phyloP scores from a whole-genome alignment of 2,888 invertebrate genomes.

The Dascillus cervinus region DNA sequence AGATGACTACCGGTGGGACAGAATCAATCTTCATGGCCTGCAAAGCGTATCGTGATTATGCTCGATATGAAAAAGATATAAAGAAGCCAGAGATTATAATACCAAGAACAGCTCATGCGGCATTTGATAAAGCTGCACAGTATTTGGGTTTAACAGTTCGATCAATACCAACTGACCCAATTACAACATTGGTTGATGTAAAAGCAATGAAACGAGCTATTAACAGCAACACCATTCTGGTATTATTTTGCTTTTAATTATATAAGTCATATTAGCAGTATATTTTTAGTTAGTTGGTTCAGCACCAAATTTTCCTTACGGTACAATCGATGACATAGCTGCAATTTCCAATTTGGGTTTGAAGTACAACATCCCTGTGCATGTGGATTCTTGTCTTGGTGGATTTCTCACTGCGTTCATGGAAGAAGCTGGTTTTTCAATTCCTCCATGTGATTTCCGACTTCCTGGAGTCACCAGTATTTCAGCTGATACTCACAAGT shows the following conservation, averaged over 20 bases:
- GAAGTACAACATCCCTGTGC: conserved; percentile 83
- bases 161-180: conserved; percentile 68
- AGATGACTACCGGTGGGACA: conserved; percentile 97
- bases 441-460: conserved; percentile 82
- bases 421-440: conserved; percentile 71
- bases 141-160: conserved; percentile 75
- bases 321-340: conserved; percentile 88
- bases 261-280: too few relatives aligned
- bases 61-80: conserved; percentile 65
- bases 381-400: conserved; percentile 96
- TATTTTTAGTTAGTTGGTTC: conserved; percentile 81
- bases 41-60: conserved; percentile 90
- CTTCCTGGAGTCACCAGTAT: conserved; percentile 92
- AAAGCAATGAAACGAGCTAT: conserved; percentile 74
- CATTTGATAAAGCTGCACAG: conserved; percentile 92
- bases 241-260: too few relatives aligned
- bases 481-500: conserved; percentile 98
- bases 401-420: conserved; percentile 94
- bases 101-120: conserved; percentile 87
- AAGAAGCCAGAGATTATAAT: conserved; percentile 83
- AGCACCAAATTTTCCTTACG: conserved; percentile 94
- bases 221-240: conserved; percentile 83
- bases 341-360: conserved; percentile 71
- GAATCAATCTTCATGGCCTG: conserved; percentile 97
- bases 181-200: conserved; percentile 70